These are phyloP conservation scores for Phaonia tiefii DNA, from an alignment of 2,888 invertebrate genomes.

Conservation along the genomic window DNA sequence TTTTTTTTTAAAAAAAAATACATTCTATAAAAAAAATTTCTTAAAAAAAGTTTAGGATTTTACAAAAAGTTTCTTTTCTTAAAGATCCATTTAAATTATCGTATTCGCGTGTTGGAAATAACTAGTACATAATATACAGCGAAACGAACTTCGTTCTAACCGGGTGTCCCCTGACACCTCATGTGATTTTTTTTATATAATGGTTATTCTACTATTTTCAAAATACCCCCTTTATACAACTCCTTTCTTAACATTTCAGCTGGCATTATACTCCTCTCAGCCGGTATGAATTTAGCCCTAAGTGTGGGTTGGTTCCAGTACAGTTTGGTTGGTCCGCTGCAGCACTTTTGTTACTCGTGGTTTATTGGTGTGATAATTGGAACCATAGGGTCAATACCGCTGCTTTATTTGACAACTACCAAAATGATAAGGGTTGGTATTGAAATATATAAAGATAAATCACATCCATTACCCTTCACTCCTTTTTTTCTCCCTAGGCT, in stretches of 20 bases:
- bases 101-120: no score
- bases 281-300: constrained; percentile 74
- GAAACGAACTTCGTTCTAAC: no score
- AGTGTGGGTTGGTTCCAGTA: constrained; percentile 71
- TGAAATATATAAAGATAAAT: background rate
- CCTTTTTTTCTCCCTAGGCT: constrained; percentile 1
- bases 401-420: constrained; percentile 66
- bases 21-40: no score
- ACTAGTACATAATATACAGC: no score
- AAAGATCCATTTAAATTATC: no score
- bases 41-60: no score
- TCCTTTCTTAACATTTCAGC: constrained; percentile 63
- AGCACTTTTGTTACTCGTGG: constrained; percentile 73
- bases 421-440: constrained; percentile 40
- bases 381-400: constrained; percentile 68
- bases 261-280: constrained; percentile 70
- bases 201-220: no score
- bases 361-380: constrained; percentile 75
- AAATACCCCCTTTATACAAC: no score
- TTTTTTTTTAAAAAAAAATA: no score
- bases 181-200: no score
- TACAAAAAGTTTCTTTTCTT: no score
- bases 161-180: no score
- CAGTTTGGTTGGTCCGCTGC: background rate
- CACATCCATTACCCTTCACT: background rate